phyloP scores from a whole-genome alignment of 2,888 invertebrate species.

The Stenolophus ochropezus region DNA sequence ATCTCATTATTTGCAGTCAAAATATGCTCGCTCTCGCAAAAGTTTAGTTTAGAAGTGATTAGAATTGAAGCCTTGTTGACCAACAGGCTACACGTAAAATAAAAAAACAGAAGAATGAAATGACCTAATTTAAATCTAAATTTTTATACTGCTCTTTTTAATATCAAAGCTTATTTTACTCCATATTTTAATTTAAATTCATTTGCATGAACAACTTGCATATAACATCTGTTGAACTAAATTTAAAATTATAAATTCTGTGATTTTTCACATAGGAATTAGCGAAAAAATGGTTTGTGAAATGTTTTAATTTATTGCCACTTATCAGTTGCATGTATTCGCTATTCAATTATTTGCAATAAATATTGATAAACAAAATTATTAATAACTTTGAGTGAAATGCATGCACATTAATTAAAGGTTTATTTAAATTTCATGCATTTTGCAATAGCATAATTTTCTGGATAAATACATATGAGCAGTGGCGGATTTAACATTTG shows the following conservation, averaged over 20 bases:
- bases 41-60: too few relatives aligned
- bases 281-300: not conserved
- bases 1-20: too few relatives aligned
- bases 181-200: slow-evolving; percentile 9
- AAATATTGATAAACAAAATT: not conserved
- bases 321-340: not conserved
- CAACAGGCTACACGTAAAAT: too few relatives aligned
- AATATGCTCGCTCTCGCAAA: too few relatives aligned
- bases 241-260: slow-evolving; percentile 12
- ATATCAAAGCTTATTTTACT: too few relatives aligned
- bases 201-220: slow-evolving; percentile 28
- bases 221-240: slow-evolving; percentile 26
- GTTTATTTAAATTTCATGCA: not conserved
- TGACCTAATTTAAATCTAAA: too few relatives aligned
- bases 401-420: too few relatives aligned
- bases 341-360: not conserved
- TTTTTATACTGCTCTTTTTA: too few relatives aligned
- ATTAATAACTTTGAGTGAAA: not conserved
- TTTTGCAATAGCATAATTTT: not conserved
- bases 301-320: not conserved
- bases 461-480: too few relatives aligned
- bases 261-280: not conserved
- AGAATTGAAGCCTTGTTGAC: too few relatives aligned
- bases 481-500: too few relatives aligned
- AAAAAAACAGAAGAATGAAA: too few relatives aligned